Base-by-base conservation (phyloP, 2,797 vertebrate species). In the Muraenolepis orangiensis region DNA sequence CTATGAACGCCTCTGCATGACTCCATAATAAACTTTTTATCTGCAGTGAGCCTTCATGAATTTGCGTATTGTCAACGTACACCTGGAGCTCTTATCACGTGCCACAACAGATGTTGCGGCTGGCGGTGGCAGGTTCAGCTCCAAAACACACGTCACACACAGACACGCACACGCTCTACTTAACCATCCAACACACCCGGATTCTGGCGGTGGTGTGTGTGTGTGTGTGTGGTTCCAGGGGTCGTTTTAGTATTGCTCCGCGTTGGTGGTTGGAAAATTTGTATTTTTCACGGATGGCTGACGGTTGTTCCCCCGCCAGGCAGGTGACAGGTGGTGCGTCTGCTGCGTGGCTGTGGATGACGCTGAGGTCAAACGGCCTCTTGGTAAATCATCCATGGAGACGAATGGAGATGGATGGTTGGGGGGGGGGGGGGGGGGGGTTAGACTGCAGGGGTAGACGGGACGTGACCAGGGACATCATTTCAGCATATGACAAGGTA, bases 111-210 rank as follows among this genome's bases (percentile, higher is more conserved):
- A n/a, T n/a, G n/a, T n/a, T n/a, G n/a, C n/a, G n/a, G n/a, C n/a
- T n/a, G n/a, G n/a, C n/a, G n/a, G n/a, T n/a, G n/a, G 40, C 13
- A 42, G 73, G 82, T 87, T 91, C 86, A 82, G 72, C 83, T 92
- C 90, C 88, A 89, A 89, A 79, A 87, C 91, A 88, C 71, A 13
- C 69, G 72, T 82, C 32, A 71, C 84, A 76, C 75, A n/a, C 87
- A n/a, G n/a, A n/a, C n/a, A n/a, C n/a, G n/a, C n/a, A 93, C 89
- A 91, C 93, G 91, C 87, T 90, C 87, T 75, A 82, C 86, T 85
- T 80, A 81, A 85, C 83, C 80, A 57, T 70, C 64, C 66, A 76
- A 74, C 80, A 78, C 76, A 78, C 74, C 57, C n/a, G 57, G 57
- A 73, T 66, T 76, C 82, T 86, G 74, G 67, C 86, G 46, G 82